phyloP scores from a whole-genome alignment of 2,888 invertebrate species.

The Panopea generosa region DNA sequence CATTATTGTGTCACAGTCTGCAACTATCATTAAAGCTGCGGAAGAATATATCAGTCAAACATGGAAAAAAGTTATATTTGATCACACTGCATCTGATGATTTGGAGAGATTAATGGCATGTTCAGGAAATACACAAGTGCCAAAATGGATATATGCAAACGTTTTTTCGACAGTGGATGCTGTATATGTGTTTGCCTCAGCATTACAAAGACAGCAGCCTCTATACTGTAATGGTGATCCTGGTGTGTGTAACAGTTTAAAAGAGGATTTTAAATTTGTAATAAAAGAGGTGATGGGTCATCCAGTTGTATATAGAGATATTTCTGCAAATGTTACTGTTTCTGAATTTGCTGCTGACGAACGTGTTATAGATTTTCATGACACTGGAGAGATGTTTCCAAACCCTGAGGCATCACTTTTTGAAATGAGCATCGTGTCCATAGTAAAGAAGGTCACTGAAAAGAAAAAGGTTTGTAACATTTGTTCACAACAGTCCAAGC shows the following conservation, averaged over 20 bases:
- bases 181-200: slow-evolving; percentile 71
- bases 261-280: slow-evolving; percentile 37
- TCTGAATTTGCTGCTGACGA: slow-evolving; percentile 45
- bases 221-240: slow-evolving; percentile 24
- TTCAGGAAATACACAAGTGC: slow-evolving; percentile 18
- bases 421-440: too few species aligned
- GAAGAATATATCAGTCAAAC: slow-evolving; percentile 33
- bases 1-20: slow-evolving; percentile 61
- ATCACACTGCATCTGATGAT: slow-evolving; percentile 24
- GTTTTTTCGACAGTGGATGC: slow-evolving; percentile 69
- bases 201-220: slow-evolving; percentile 57
- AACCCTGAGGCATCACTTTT: too few species aligned
- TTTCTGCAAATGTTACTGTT: slow-evolving; percentile 59
- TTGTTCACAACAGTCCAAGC: too few species aligned
- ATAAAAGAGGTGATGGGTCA: slow-evolving; percentile 43
- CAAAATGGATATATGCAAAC: slow-evolving; percentile 53
- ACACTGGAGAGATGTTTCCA: slow-evolving; percentile 56
- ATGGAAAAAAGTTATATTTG: slow-evolving; percentile 38
- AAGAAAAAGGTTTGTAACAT: too few species aligned
- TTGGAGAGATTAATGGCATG: slow-evolving; percentile 50
- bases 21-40: slow-evolving; percentile 45
- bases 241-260: slow-evolving; percentile 42
- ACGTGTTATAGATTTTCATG: slow-evolving; percentile 58
- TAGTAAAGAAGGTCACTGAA: too few species aligned
- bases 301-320: slow-evolving; percentile 58